phyloP scores from a whole-genome alignment of 2,113 vertebrate species.

The Orcinus orca region DNA sequence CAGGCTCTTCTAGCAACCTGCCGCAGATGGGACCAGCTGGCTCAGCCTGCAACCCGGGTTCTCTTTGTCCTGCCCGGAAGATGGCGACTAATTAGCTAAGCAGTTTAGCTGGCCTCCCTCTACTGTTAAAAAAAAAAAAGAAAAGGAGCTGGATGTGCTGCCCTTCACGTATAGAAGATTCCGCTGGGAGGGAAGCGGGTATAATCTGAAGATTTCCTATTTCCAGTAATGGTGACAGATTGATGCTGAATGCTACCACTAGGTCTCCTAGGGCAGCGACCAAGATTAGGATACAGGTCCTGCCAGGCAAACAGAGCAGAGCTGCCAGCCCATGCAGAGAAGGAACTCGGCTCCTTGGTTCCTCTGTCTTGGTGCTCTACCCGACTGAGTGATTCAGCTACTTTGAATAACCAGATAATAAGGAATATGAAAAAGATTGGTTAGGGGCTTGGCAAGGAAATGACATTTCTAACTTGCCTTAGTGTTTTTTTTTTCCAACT shows the following conservation, averaged over 20 bases:
- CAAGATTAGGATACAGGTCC: background rate
- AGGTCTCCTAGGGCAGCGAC: background rate
- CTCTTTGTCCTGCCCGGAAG: background rate
- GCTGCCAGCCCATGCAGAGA: background rate
- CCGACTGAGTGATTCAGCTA: background rate
- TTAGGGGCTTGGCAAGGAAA: background rate
- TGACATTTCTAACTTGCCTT: background rate
- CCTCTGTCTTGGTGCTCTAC: background rate
- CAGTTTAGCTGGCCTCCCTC: background rate
- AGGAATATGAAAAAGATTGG: background rate
- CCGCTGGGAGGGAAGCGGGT: background rate
- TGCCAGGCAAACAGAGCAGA: background rate
- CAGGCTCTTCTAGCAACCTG: background rate
- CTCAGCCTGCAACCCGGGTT: fast-evolving
- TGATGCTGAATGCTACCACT: background rate
- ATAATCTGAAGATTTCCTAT: background rate
- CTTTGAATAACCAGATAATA: background rate
- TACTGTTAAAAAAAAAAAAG: background rate
- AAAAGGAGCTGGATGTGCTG: background rate
- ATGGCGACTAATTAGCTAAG: background rate
- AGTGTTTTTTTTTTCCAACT: background rate
- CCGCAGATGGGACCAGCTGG: background rate
- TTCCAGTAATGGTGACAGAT: background rate
- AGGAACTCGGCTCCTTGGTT: background rate
- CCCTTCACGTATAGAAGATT: background rate